Evolutionary conservation across 1,140 invertebrate genomes (phyloP).

Genomic region (Drosophila nigromelanica): DNA sequence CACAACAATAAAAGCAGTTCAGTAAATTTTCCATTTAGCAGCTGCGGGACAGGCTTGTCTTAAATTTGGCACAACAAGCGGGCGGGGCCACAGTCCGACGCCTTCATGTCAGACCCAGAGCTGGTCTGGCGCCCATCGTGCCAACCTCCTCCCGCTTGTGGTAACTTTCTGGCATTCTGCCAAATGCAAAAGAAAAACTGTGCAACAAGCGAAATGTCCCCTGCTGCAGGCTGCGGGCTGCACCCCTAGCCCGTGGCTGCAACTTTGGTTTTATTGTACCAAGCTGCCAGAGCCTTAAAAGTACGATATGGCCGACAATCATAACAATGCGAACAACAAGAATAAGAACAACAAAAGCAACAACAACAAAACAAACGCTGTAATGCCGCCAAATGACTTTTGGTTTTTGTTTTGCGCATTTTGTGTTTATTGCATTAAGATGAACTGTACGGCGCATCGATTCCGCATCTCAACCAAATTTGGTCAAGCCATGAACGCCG

Average conservation of each 20-base stretch:
- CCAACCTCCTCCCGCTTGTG: constrained; percentile 28
- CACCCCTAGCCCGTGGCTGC: constrained; percentile 16
- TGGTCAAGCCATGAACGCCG: constrained; percentile 48
- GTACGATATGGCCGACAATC: constrained; percentile 55
- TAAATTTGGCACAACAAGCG: constrained; percentile 35
- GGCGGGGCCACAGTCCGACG: constrained; percentile 17
- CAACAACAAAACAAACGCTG: constrained; percentile 3
- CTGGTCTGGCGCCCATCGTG: constrained; percentile 7
- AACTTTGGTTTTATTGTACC: constrained; percentile 69
- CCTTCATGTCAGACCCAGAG: constrained; percentile 37
- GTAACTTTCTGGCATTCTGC: constrained; percentile 58
- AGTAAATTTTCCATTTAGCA: constrained; percentile 44
- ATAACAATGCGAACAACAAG: constrained; percentile 23
- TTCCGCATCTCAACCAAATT: constrained; percentile 56
- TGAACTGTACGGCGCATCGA: constrained; percentile 37
- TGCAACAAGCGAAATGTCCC: constrained; percentile 41
- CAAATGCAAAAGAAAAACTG: constrained; percentile 57
- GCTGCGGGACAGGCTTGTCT: constrained; percentile 15
- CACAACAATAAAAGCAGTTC: constrained; percentile 10
- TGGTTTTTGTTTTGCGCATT: constrained; percentile 63
- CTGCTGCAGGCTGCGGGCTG: constrained; percentile 9
- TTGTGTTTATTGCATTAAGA: constrained; percentile 68
- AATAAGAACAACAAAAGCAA: constrained; percentile 15
- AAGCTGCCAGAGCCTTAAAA: constrained; percentile 69
- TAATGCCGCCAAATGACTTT: constrained; percentile 62